Evolutionary conservation across 2,113 vertebrate genomes (phyloP), one percentile per base, ranked within the genome.

Genomic region (Scytalopus superciliaris): DNA sequence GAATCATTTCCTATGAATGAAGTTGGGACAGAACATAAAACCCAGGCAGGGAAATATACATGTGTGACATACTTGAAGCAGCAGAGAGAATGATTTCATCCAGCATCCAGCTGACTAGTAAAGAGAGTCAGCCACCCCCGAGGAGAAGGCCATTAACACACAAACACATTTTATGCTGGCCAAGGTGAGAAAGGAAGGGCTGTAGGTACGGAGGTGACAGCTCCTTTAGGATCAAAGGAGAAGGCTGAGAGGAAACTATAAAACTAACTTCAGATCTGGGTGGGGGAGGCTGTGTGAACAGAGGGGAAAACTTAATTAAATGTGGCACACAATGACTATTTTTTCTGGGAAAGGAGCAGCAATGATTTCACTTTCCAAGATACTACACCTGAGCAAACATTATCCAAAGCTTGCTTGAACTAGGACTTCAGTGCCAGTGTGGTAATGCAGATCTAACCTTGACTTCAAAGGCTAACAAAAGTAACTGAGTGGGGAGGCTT

Each of bases 311-410:
- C 66, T 96, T 96, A 95, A 97, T 96, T 95, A 97, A 96, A 94
- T 78, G 80, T 68, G 68, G 94, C 92, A 96, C 94, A 96, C 94
- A 95, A 96, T 92, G 72, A 93, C 73, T 96, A 76, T 91, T 92
- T 96, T 94, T 94, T 81, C 93, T 84, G 76, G 77, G 79, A 72
- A 94, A 89, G 47, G 70, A 78, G 72, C 28, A 74, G 80, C 2
- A 9, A 69, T 94, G 75, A 94, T 93, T 92, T 93, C 70, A 94
- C 86, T 96, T 96, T 96, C 70, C 90, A 94, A 74, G 88, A 87
- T 44, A 87, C 66, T 85, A 93, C 94, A 97, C 93, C 92, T 97
- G 96, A 92, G 95, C 94, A 97, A 97, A 96, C 87, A 90, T 77
- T 93, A 83, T 60, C 59, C 55, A 93, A 94, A 93, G 55, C 84